Evolutionary conservation across 2,113 vertebrate genomes (phyloP).

Genomic region (Ctenomys sociabilis): DNA sequence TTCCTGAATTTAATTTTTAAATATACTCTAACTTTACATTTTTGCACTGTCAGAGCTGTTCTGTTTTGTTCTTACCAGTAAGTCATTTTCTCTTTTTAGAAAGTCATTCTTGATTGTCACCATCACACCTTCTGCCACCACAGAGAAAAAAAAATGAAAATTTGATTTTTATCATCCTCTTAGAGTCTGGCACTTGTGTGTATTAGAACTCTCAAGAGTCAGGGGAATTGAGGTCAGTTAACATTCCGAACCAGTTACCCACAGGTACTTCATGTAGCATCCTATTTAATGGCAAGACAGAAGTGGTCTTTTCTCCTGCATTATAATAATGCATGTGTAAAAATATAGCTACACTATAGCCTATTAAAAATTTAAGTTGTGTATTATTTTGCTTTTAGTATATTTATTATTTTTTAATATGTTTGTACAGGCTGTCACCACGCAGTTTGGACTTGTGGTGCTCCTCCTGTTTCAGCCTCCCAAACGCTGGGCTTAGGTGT

Average conservation of each 20-base stretch:
- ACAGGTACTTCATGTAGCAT: background rate
- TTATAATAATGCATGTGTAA: background rate
- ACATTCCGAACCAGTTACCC: slow-evolving; percentile 4
- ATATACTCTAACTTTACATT: slow-evolving; percentile 1
- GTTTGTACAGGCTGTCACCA: too few relatives aligned
- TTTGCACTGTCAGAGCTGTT: background rate
- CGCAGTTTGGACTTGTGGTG: too few relatives aligned
- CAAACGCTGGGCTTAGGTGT: too few relatives aligned
- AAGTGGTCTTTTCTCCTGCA: background rate
- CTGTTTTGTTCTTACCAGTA: background rate
- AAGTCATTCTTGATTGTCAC: background rate
- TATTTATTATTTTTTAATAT: background rate
- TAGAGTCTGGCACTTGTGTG: slow-evolving; percentile 40
- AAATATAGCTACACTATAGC: slow-evolving; percentile 5
- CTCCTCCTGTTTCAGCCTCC: too few relatives aligned
- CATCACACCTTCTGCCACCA: fast-evolving
- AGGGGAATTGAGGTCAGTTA: slow-evolving; percentile 34
- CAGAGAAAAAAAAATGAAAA: background rate
- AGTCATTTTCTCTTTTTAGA: background rate
- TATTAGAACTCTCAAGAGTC: slow-evolving; percentile 39
- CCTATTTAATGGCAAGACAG: background rate
- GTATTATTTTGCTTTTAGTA: slow-evolving; percentile 38
- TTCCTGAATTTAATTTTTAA: slow-evolving; percentile 39
- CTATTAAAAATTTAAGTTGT: slow-evolving; percentile 1
- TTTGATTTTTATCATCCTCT: background rate